phyloP scores from a whole-genome alignment of 2,888 invertebrate genomes.

The Drosophila nr. medialis region DNA sequence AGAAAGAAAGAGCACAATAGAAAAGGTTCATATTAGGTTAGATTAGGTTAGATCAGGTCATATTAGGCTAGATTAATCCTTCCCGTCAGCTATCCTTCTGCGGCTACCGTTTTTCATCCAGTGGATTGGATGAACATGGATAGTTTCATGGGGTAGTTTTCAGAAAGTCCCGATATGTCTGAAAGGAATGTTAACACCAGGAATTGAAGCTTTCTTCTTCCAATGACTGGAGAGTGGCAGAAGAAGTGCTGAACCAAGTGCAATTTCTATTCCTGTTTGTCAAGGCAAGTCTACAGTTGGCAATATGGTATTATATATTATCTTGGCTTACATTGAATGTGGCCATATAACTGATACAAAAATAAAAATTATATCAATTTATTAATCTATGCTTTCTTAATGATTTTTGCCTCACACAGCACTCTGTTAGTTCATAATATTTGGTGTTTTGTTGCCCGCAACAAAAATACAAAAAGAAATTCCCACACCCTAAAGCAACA shows the following conservation, averaged over 20 bases:
- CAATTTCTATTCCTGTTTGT: background rate
- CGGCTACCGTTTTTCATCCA: background rate
- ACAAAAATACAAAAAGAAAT: conserved; percentile 6
- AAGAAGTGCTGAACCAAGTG: background rate
- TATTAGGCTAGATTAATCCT: background rate
- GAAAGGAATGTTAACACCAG: background rate
- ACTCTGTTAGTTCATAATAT: background rate
- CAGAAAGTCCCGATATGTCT: background rate
- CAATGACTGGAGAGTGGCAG: background rate
- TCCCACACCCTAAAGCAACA: conserved; percentile 45
- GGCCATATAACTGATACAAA: background rate
- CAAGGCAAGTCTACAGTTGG: background rate
- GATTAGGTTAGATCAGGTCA: no score
- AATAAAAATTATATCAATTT: background rate
- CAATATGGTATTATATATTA: background rate
- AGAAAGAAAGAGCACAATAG: background rate
- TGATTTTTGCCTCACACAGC: background rate
- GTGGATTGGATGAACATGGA: background rate
- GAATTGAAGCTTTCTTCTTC: background rate
- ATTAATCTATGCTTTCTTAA: background rate
- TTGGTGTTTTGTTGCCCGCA: background rate
- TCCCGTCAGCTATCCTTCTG: background rate
- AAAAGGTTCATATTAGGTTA: background rate
- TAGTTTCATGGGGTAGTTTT: background rate
- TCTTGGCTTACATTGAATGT: background rate